A percentile compares a stretch with the other conserved stretches of the same genome.
Evolutionary conservation across 2,113 vertebrate species (phyloP).

Genomic region (Manacus vitellinus): DNA sequence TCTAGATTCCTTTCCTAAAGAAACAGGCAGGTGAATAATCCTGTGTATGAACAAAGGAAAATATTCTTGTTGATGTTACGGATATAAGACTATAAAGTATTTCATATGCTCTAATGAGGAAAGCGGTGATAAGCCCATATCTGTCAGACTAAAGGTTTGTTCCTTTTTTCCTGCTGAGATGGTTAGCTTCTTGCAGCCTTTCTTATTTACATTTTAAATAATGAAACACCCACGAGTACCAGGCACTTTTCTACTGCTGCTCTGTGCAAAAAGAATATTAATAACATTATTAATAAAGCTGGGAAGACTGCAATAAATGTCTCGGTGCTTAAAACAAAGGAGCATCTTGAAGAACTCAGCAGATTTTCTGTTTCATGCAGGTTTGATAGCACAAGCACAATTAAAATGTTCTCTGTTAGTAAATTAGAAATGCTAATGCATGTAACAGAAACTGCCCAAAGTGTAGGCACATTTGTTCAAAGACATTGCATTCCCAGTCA

Average conservation of each 20-base stretch:
- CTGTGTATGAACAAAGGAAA: neutral
- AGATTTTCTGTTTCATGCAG: slow-evolving; percentile 14
- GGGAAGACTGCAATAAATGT: slow-evolving; percentile 35
- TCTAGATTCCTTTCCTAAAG: neutral
- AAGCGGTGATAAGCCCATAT: neutral
- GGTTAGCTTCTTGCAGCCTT: slow-evolving; percentile 23
- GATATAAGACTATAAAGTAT: neutral
- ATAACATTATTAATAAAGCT: slow-evolving; percentile 50
- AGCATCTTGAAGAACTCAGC: slow-evolving; percentile 24
- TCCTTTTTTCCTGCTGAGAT: slow-evolving; percentile 25
- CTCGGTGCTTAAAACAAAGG: slow-evolving; percentile 37
- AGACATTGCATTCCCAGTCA: neutral
- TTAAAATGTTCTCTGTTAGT: slow-evolving; percentile 23
- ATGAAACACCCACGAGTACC: slow-evolving; percentile 32
- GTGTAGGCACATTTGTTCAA: slow-evolving; percentile 24
- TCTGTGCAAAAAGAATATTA: slow-evolving; percentile 61
- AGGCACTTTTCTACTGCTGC: slow-evolving; percentile 11
- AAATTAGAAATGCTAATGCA: slow-evolving; percentile 38
- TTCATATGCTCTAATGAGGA: neutral
- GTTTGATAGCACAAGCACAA: slow-evolving; percentile 25
- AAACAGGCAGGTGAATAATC: neutral
- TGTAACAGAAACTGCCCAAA: slow-evolving; percentile 10
- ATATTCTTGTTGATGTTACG: neutral
- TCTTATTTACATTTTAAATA: slow-evolving; percentile 72
- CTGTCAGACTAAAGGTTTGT: slow-evolving; percentile 17